These are phyloP conservation scores for Rhinella marina DNA, from an alignment of 2,797 vertebrate species.

Conservation along the genomic window DNA sequence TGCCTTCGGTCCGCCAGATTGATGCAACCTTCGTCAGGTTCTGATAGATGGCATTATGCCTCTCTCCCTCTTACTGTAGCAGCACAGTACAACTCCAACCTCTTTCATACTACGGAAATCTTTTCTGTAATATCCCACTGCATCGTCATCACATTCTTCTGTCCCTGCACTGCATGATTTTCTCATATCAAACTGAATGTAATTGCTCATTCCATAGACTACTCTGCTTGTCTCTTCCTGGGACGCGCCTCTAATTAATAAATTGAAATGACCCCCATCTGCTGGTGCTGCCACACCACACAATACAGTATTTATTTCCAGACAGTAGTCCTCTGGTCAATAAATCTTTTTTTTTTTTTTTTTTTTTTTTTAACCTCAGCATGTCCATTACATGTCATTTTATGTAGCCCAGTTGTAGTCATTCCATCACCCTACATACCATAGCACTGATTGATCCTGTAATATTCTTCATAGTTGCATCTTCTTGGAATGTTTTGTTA, in stretches of 20 bases:
- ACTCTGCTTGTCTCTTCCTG: constrained; percentile 20
- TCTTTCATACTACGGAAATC: constrained; percentile 16
- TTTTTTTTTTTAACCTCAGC: constrained; percentile 31
- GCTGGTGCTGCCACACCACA: constrained; percentile 12
- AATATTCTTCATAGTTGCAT: not conserved
- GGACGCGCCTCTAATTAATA: not conserved
- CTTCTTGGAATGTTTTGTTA: constrained; percentile 1
- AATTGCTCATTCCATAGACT: constrained; percentile 6
- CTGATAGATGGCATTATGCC: constrained; percentile 71
- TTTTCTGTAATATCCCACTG: constrained; percentile 12
- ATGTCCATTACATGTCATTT: not conserved
- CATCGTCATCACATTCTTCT: constrained; percentile 1
- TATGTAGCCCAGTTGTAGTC: not conserved
- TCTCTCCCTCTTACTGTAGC: constrained; percentile 28
- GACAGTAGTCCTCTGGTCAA: constrained; percentile 23
- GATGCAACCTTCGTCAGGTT: constrained; percentile 97
- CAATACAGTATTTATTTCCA: constrained; percentile 48
- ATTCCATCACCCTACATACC: constrained; percentile 24
- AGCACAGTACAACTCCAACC: constrained; percentile 33
- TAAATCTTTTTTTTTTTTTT: not conserved
- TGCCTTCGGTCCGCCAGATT: constrained; percentile 94
- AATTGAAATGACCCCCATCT: not conserved
- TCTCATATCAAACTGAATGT: constrained; percentile 11
- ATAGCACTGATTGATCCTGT: not conserved
- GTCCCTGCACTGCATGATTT: constrained; percentile 38